These are phyloP conservation scores for Auanema sp. DNA, from an alignment of 2,888 invertebrate species.

Conservation along the genomic window DNA sequence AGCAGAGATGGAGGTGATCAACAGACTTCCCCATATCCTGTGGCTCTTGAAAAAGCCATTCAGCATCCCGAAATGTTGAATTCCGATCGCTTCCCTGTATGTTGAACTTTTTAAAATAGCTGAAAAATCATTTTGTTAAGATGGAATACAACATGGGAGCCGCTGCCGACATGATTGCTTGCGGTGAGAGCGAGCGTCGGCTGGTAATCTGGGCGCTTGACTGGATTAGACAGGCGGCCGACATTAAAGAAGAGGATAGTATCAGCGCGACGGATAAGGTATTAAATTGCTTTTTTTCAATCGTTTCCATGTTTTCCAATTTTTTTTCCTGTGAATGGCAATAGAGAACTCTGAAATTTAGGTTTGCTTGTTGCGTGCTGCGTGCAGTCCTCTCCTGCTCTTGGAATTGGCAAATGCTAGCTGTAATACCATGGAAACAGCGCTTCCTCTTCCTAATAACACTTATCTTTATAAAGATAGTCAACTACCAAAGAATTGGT, in stretches of 20 bases:
- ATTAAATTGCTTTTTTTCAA: background rate
- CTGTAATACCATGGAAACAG: conserved; percentile 15
- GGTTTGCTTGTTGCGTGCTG: conserved; percentile 44
- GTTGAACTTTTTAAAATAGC: background rate
- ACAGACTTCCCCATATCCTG: conserved; percentile 21
- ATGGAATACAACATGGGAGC: conserved; percentile 39
- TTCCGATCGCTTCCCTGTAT: conserved; percentile 43
- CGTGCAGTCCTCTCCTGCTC: conserved; percentile 48
- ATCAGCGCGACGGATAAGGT: conserved; percentile 34
- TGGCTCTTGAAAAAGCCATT: conserved; percentile 36
- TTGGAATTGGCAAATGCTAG: conserved; percentile 41
- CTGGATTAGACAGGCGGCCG: conserved; percentile 45
- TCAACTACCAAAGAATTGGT: conserved; percentile 36
- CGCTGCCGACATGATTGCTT: conserved; percentile 35
- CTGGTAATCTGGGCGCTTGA: conserved; percentile 51
- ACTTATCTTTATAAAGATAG: conserved; percentile 28
- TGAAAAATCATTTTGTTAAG: conserved; percentile 11
- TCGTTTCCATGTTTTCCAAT: background rate
- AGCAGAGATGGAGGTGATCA: conserved; percentile 39
- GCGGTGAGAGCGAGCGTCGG: conserved; percentile 44
- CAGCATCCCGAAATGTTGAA: conserved; percentile 51
- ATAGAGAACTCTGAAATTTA: conserved; percentile 12
- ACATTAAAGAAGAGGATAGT: conserved; percentile 32
- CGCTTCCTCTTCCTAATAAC: conserved; percentile 35
- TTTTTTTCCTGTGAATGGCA: conserved; percentile 1